These are phyloP conservation scores for Himalopsyche anomala DNA, from an alignment of 2,888 invertebrate species.

Conservation along the genomic window DNA sequence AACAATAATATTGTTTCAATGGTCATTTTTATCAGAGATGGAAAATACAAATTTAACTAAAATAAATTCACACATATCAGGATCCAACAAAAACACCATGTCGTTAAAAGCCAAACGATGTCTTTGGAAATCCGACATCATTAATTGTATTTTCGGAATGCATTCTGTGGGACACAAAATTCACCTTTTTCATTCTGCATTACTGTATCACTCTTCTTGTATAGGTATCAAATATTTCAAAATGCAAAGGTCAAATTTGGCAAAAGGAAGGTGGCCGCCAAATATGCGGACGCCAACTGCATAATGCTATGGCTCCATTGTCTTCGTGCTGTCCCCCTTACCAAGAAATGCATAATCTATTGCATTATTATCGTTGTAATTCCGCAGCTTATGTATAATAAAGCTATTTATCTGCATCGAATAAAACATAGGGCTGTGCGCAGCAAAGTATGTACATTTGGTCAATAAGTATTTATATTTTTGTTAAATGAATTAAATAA, in stretches of 20 bases:
- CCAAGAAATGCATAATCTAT: slow-evolving; percentile 39
- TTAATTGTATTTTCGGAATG: slow-evolving; percentile 23
- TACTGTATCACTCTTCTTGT: neutral
- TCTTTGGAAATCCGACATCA: neutral
- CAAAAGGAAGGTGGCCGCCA: slow-evolving; percentile 11
- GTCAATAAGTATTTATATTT: no score
- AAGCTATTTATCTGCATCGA: slow-evolving; percentile 34
- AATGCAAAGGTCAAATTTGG: slow-evolving; percentile 32
- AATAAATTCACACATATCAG: no score
- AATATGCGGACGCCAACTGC: slow-evolving; percentile 49
- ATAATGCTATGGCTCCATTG: slow-evolving; percentile 46
- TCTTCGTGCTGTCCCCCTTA: slow-evolving; percentile 7
- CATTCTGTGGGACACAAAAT: neutral
- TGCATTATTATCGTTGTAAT: slow-evolving; percentile 46
- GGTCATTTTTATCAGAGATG: no score
- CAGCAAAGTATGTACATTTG: neutral
- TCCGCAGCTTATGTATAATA: slow-evolving; percentile 14
- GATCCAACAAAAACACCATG: no score
- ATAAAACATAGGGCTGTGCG: neutral
- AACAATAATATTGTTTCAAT: no score
- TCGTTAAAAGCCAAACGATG: slow-evolving; percentile 22
- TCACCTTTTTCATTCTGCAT: neutral
- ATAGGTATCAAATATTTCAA: neutral
- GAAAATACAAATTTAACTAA: no score
- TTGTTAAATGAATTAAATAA: no score